Conservation (phyloP, 2,888 invertebrate genomes). For the Clostera curtula region DNA sequence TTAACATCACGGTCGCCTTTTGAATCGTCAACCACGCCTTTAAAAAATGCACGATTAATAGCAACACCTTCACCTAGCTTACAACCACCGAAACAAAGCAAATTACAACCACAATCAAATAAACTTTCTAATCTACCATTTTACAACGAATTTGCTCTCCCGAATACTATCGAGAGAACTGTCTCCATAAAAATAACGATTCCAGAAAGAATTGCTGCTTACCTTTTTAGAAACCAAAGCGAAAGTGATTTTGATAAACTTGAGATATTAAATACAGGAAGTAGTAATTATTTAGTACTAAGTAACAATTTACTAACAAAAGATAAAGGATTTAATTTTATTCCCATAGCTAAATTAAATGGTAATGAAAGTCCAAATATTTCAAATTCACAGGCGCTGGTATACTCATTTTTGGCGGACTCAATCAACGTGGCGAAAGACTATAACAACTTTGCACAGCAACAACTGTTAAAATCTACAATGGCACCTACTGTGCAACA, state of each 20-base stretch:
- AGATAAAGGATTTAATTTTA: constrained; percentile 31
- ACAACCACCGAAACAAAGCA: constrained; percentile 44
- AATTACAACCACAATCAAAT: constrained; percentile 34
- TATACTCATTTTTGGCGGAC: constrained; percentile 61
- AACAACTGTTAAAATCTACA: constrained; percentile 35
- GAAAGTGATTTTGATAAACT: constrained; percentile 47
- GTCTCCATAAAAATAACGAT: constrained; percentile 65
- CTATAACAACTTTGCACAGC: constrained; percentile 51
- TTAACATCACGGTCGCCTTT: constrained; percentile 37
- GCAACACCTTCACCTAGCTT: constrained; percentile 40
- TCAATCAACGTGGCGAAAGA: constrained; percentile 61
- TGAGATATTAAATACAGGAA: constrained; percentile 64
- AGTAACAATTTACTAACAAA: constrained; percentile 41
- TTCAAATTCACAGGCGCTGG: constrained; percentile 69
- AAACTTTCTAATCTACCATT: constrained; percentile 48
- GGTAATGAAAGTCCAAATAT: constrained; percentile 49
- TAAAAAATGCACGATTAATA: constrained; percentile 39
- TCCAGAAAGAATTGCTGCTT: constrained; percentile 59
- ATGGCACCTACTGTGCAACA: constrained; percentile 27
- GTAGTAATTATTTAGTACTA: constrained; percentile 58
- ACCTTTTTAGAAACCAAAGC: constrained; percentile 47
- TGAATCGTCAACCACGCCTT: constrained; percentile 21
- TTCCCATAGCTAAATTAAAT: constrained; percentile 53
- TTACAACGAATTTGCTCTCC: constrained; percentile 42
- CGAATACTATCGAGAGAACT: constrained; percentile 61